Evolutionary conservation across 2,113 vertebrate species (phyloP), one percentile per base, ranked within the genome.

Genomic region (Chamaetylas fuelleborni): DNA sequence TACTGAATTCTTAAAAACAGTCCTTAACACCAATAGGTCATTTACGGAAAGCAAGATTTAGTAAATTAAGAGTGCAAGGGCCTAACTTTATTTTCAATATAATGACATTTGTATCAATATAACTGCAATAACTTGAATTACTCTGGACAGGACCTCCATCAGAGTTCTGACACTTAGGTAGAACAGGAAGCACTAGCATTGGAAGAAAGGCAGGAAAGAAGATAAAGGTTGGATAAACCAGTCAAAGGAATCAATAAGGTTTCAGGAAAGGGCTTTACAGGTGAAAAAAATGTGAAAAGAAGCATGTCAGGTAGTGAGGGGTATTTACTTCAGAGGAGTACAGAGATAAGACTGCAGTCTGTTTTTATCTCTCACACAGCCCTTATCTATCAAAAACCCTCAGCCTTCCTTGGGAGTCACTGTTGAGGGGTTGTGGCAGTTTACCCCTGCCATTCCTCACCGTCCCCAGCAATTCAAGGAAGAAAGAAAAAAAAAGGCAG

Each of bases 401-500:
- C n/a, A 86, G 40, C 4, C 34, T 83, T 57, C 22, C 19, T 45
- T 2, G 0, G 31, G 25, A 54, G 9, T 45, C 65, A 81, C 51
- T 34, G 19, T 36, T 33, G 7, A 76, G 9, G 26, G 6, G 14
- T 31, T 83, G 48, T 67, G 40, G 18, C 51, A 70, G 18, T 45
- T 78, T 81, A 22, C 43, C 13, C 16, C 48, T 64, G 20, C 29
- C 25, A 33, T 43, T 38, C n/a, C 31, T 70, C 4, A 36, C 9
- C 12, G 18, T 19, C 22, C 11, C 11, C 15, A 47, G 11, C 11
- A 62, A 69, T 14, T n/a, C 12, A 36, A 43, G 36, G 40, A 42
- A 38, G 4, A 23, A 11, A 45, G 8, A 19, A 19, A 16, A 15
- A 36, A 33, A 23, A 56, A 28, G 1, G 4, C 4, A 4, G 4